These are phyloP conservation scores for Myiotriccus ornatus DNA, from an alignment of 2,797 vertebrate species.

Conservation along the genomic window DNA sequence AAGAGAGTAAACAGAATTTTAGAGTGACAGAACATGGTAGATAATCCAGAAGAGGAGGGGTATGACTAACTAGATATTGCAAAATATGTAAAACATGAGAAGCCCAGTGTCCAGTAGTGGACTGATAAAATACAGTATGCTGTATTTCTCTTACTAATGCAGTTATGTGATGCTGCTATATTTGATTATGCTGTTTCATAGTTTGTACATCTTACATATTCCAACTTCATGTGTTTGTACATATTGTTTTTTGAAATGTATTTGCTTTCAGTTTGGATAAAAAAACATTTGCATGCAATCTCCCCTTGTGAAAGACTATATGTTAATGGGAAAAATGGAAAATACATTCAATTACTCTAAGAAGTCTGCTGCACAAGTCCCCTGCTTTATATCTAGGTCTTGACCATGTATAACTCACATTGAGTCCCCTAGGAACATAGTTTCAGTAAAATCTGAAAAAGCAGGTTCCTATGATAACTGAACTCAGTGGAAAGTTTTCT, in stretches of 20 bases:
- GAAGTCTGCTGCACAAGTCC: neutral
- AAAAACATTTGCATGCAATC: neutral
- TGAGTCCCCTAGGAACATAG: neutral
- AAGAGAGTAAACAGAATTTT: neutral
- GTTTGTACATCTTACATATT: neutral
- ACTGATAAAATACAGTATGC: neutral
- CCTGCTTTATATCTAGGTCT: neutral
- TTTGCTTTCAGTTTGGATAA: neutral
- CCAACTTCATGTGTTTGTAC: neutral
- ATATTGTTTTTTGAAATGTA: neutral
- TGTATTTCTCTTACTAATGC: neutral
- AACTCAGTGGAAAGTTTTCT: neutral
- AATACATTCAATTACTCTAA: neutral
- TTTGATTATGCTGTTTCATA: slow-evolving; percentile 22
- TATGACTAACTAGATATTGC: neutral
- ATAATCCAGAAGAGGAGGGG: neutral
- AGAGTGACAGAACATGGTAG: neutral
- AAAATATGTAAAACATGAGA: neutral
- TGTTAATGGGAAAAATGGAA: neutral
- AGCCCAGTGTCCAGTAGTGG: slow-evolving; percentile 8
- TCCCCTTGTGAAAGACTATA: neutral
- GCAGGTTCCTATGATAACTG: neutral
- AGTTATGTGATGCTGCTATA: neutral
- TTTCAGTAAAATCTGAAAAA: neutral
- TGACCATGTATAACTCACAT: neutral